Percentiles rank a stretch among this genome's conserved stretches.
Conservation (phyloP, 2,113 vertebrate species). For the Lophochroa leadbeateri region DNA sequence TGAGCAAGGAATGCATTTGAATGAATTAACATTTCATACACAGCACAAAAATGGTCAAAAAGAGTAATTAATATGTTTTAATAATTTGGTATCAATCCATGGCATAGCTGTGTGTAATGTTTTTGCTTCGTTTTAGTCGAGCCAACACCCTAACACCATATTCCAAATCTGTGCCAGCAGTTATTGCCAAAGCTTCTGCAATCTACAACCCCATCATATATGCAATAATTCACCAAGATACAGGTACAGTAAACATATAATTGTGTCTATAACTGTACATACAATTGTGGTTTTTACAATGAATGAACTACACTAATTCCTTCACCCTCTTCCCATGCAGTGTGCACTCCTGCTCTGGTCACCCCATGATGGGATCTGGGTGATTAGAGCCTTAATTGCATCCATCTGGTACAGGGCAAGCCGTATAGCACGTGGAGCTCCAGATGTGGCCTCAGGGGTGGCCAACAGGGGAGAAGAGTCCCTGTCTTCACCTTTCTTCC, state of each 20-base stretch:
- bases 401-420: not conserved
- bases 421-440: not conserved
- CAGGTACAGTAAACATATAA: slow-evolving; percentile 64
- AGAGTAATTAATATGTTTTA: not conserved
- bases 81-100: not conserved
- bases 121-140: slow-evolving; percentile 60
- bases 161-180: slow-evolving; percentile 74
- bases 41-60: not conserved
- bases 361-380: accelerated
- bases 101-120: not conserved
- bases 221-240: slow-evolving; percentile 76
- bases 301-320: not conserved
- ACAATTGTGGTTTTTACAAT: not conserved
- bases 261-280: not conserved
- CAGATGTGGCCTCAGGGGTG: not conserved
- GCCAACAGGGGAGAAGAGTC: not conserved
- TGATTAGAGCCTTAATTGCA: accelerated
- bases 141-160: slow-evolving; percentile 66
- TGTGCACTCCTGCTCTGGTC: accelerated
- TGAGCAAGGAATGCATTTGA: not conserved
- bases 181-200: slow-evolving; percentile 77
- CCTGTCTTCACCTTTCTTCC: not conserved
- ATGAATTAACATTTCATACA: not conserved
- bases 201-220: slow-evolving; percentile 78
- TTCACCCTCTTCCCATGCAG: not conserved